phyloP scores from a whole-genome alignment of 2,797 vertebrate species.

The Sarcophilus harrisii region DNA sequence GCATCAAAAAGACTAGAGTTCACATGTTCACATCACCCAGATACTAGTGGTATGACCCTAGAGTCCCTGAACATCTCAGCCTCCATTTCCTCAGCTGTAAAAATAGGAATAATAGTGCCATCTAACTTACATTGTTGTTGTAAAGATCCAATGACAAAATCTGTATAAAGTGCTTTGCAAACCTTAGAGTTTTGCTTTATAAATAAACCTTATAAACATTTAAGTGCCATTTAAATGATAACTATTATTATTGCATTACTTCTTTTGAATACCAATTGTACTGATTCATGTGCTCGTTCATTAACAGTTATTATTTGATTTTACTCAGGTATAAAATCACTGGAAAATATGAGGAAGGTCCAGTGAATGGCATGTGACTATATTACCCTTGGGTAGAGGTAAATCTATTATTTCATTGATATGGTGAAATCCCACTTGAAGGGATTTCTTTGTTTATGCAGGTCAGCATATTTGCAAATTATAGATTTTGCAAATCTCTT shows the following conservation, averaged over 20 bases:
- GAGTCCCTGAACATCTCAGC: not conserved
- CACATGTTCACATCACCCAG: not conserved
- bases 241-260: not conserved
- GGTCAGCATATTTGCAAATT: not conserved
- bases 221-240: not conserved
- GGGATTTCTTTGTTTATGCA: not conserved
- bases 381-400: not conserved
- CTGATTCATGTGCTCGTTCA: not conserved
- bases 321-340: not conserved
- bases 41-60: not conserved
- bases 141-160: not conserved
- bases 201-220: not conserved
- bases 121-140: not conserved
- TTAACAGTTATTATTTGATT: not conserved
- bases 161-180: not conserved
- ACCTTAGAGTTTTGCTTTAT: no score
- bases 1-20: not conserved
- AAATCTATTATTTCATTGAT: not conserved
- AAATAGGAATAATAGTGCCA: not conserved
- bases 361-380: not conserved
- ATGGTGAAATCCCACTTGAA: not conserved
- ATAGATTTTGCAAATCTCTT: no score
- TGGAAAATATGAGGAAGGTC: not conserved
- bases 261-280: not conserved
- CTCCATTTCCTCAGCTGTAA: not conserved